These are phyloP conservation scores for Leptinotarsa defecta DNA, from an alignment of 1,140 invertebrate genomes.

Conservation along the genomic window DNA sequence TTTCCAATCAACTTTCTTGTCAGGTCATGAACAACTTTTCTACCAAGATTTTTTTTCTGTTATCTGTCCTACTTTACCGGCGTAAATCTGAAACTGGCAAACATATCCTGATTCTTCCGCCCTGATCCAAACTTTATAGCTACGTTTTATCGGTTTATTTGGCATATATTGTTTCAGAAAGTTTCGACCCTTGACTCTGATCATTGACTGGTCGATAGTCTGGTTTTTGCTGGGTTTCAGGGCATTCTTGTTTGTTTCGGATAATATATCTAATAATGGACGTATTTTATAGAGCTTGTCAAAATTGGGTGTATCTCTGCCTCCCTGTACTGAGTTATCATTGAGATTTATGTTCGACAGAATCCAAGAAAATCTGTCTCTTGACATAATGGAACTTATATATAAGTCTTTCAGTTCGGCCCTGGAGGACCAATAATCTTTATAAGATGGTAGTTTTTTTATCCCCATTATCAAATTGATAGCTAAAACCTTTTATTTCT, in stretches of 20 bases:
- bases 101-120: constrained; percentile 48
- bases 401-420: not conserved
- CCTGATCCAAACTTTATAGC: constrained; percentile 54
- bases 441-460: not conserved
- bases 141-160: constrained; percentile 55
- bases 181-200: constrained; percentile 52
- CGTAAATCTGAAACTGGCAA: too few relatives aligned
- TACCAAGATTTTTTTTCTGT: constrained; percentile 42
- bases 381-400: constrained; percentile 18
- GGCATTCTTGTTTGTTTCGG: not conserved
- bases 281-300: too few relatives aligned
- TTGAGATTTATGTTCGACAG: constrained; percentile 44
- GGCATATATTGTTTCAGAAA: not conserved
- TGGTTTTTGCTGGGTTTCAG: not conserved
- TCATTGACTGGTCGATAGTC: constrained; percentile 32
- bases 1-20: constrained; percentile 43
- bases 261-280: not conserved
- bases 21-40: constrained; percentile 51
- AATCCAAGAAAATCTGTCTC: constrained; percentile 32
- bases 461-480: not conserved
- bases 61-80: too few relatives aligned
- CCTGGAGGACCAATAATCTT: not conserved
- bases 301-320: too few relatives aligned
- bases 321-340: constrained; percentile 32
- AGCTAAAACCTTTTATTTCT: not conserved